Conservation (phyloP, 1,140 invertebrate species). For the Polypedilum vanderplanki region DNA sequence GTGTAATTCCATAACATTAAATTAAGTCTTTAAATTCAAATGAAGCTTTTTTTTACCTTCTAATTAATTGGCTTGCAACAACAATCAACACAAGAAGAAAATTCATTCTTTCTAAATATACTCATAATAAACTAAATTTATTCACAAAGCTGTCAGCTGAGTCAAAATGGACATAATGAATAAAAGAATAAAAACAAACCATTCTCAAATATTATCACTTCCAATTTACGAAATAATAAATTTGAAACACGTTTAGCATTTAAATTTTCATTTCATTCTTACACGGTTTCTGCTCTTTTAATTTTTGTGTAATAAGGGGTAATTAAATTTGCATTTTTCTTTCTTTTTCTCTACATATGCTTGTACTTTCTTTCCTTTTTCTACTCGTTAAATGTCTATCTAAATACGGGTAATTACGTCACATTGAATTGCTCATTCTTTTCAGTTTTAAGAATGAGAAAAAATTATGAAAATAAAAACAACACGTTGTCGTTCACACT, state of each 20-base stretch:
- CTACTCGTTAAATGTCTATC: slow-evolving; percentile 12
- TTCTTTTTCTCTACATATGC: slow-evolving; percentile 1
- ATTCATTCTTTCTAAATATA: too few species aligned
- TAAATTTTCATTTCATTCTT: slow-evolving; percentile 5
- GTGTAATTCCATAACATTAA: too few species aligned
- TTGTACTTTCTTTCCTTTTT: background rate
- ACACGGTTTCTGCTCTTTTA: slow-evolving; percentile 26
- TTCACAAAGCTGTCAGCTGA: background rate
- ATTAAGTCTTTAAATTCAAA: too few species aligned
- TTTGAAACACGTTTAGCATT: slow-evolving; percentile 21
- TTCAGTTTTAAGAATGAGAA: background rate
- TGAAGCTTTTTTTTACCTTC: too few species aligned
- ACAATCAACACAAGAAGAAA: too few species aligned
- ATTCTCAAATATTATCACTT: slow-evolving; percentile 23
- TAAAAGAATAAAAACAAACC: slow-evolving; percentile 22
- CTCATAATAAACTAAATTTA: too few species aligned
- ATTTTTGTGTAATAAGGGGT: slow-evolving; percentile 25
- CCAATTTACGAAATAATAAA: slow-evolving; percentile 27
- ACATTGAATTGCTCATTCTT: slow-evolving; percentile 20
- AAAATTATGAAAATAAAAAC: slow-evolving; percentile 13
- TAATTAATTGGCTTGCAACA: too few species aligned
- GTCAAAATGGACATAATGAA: background rate
- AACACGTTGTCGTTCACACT: slow-evolving; percentile 27
- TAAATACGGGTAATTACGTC: slow-evolving; percentile 25
- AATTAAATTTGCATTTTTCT: slow-evolving; percentile 28